Conservation (phyloP, 2,888 invertebrate species). For the Tryphoninae sp. region DNA sequence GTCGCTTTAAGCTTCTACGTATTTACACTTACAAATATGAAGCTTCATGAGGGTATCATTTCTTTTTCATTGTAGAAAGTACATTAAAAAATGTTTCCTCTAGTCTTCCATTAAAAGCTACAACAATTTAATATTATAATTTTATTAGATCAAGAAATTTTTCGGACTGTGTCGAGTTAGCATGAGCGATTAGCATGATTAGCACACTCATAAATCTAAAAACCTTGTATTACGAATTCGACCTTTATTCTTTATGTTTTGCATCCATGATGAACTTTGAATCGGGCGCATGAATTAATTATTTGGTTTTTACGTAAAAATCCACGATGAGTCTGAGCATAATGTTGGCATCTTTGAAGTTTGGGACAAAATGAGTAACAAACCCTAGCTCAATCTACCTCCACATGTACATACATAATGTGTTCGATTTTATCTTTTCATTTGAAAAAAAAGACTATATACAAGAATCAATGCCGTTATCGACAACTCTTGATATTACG, state of each 20-base stretch:
- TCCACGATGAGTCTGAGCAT: conserved; percentile 8
- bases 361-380: conserved; percentile 35
- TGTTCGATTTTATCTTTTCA: conserved; percentile 22
- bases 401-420: conserved; percentile 42
- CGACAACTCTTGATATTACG: conserved; percentile 23
- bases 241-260: conserved; percentile 1
- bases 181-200: neutral
- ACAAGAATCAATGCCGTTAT: conserved; percentile 43
- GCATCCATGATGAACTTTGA: conserved; percentile 35
- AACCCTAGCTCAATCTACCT: conserved; percentile 36
- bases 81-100: conserved; percentile 46
- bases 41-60: conserved; percentile 23
- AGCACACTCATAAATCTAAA: neutral
- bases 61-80: conserved; percentile 53
- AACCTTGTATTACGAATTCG: conserved; percentile 21
- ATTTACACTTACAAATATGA: conserved; percentile 59
- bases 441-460: conserved; percentile 38
- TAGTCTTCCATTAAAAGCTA: conserved; percentile 39
- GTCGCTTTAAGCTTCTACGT: conserved; percentile 44
- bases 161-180: conserved; percentile 7
- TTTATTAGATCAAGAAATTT: conserved; percentile 25
- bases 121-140: conserved; percentile 39
- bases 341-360: conserved; percentile 52
- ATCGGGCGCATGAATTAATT: conserved; percentile 31
- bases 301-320: conserved; percentile 43